Base-by-base conservation (phyloP, 2,888 invertebrate species). In the Tipula confusa region DNA sequence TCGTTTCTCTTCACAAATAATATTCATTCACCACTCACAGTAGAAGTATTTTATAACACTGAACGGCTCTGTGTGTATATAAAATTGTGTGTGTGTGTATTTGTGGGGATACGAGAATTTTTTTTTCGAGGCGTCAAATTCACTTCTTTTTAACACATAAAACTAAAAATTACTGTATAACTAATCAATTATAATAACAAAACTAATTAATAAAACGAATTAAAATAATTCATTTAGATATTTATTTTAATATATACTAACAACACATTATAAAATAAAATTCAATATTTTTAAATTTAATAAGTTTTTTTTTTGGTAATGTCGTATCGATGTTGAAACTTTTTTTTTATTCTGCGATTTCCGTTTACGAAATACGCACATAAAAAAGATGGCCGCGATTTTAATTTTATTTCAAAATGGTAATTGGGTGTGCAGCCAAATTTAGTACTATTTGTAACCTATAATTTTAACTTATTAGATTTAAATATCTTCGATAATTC, bases 1-100 rank as follows among this genome's bases (percentile, higher is more conserved):
- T 24, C 64, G 82, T 15, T 82, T 82, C 7, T 80, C 15, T 80
- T 64, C 64, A 64, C 64, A 64, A 24, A 64, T n/a, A n/a, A n/a
- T 64, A 64, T 64, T 64, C 64, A 64, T 64, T 64, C 64, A 64
- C 64, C 64, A 64, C 64, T 64, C 64, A 64, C 64, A 64, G 64
- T 64, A 64, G 64, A 64, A 64, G 24, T 64, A 64, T 64, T 64
- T 64, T 64, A 64, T 24, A 64, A 64, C 24, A 64, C 64, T 64
- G 64, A 64, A 64, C 64, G 64, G 64, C 64, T 64, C 18, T 64
- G 64, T 64, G 64, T 64, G 64, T 48, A 18, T 48, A 6, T 48
- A 48, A 64, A n/a, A 11, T 24, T 24, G 13, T 64, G 24, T 64
- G 24, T 64, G 24, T 1, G 24, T 64, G 64, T 64, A 64, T 9